phyloP scores from a whole-genome alignment of 2,113 vertebrate genomes.

The Chelonoidis abingdonii region DNA sequence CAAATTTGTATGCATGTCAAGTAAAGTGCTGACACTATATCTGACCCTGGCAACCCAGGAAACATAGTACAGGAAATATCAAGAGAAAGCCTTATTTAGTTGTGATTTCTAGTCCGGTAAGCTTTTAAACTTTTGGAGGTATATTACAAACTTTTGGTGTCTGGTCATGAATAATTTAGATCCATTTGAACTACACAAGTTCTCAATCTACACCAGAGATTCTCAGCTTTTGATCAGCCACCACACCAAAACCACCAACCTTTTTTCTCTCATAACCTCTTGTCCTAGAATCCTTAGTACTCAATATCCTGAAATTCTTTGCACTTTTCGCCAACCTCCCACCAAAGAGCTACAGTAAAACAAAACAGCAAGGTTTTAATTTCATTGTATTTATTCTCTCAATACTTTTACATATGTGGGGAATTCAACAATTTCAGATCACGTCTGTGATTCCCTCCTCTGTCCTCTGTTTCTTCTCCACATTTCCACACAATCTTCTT shows the following conservation, averaged over 20 bases:
- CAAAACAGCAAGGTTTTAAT: rapidly evolving
- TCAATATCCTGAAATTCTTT: not conserved
- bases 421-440: not conserved
- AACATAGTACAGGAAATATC: not conserved
- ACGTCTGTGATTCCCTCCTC: rapidly evolving
- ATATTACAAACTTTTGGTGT: not conserved
- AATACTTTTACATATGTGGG: rapidly evolving
- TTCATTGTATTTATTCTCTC: not conserved
- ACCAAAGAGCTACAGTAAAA: not conserved
- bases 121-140: not conserved
- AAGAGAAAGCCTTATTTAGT: not conserved
- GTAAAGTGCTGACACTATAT: not conserved
- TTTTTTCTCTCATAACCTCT: not conserved
- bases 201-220: not conserved
- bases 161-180: not conserved
- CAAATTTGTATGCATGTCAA: rapidly evolving
- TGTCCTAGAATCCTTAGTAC: not conserved
- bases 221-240: not conserved
- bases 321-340: not conserved
- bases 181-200: not conserved
- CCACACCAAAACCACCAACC: not conserved
- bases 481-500: not conserved
- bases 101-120: not conserved
- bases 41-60: not conserved
- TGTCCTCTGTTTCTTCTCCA: not conserved